Evolutionary conservation across 2,888 invertebrate genomes (phyloP), one percentile per base, ranked within the genome.

Genomic region (Neocrepidodera transversa): DNA sequence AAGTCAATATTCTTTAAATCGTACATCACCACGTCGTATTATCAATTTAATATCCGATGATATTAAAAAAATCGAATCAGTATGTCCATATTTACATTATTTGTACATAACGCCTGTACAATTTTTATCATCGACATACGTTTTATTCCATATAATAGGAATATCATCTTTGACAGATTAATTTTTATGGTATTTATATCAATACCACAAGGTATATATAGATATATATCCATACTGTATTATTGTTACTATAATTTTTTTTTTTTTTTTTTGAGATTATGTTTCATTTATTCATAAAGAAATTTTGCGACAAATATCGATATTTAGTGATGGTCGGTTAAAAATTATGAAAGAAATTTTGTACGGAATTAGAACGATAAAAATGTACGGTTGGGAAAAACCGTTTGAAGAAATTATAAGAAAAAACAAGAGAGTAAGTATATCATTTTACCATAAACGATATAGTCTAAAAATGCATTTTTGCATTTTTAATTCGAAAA

Each of bases 1-100:
- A 23, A 89, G 87, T 70, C 85, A 84, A 71, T 82, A 83, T 0
- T 88, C 94, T 0, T 77, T 94, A 32, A 89, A 90, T 0, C 87
- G 93, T 72, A 93, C 93, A 0, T 90, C 93, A 78, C 77, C 89
- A 66, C 92, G 92, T 0, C 89, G 92, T 78, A 86, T 94, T 69
- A 87, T 93, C 38, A 93, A 93, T 76, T 78, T 93, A 55, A 83
- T 94, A 80, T 91, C 93, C 0, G 93, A 93, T 71, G 94, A 94
- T 74, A 92, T 93, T 1, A 87, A 87, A 69, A 84, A 92, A 63
- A 91, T 93, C 74, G 93, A 93, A 73, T 78, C 87, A 77, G 85
- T 87, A 18, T 83, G 87, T 18, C 70, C 86, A 45, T 87, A 86
- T 73, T 77, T 92, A n/a, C 90, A 92, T 77, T 92, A 88, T 74